A percentile compares a stretch with the other conserved stretches of the same genome.
phyloP scores from a whole-genome alignment of 2,888 invertebrate species.

The Ornithoptera alexandrae region DNA sequence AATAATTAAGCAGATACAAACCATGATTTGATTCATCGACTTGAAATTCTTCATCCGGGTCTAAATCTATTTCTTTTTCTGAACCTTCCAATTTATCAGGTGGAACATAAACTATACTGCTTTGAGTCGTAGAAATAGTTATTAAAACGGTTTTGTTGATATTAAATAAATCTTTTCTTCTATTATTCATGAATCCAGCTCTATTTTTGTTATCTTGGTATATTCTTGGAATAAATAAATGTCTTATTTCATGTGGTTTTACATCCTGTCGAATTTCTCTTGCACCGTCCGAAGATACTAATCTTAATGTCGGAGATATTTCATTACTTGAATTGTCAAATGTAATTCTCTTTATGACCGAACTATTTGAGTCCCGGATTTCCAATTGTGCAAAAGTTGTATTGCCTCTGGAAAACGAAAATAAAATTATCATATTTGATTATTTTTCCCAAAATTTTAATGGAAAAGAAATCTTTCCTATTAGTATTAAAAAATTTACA shows the following conservation, averaged over 20 bases:
- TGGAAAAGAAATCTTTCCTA: too few species aligned
- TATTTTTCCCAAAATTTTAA: neutral
- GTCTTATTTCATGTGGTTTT: conserved; percentile 71
- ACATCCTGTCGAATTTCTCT: conserved; percentile 65
- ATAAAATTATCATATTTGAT: neutral
- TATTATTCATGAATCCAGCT: conserved; percentile 66
- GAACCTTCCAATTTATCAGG: conserved; percentile 70
- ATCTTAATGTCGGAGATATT: conserved; percentile 52
- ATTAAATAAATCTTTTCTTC: conserved; percentile 54
- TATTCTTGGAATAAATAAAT: conserved; percentile 65
- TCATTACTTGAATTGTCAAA: conserved; percentile 68
- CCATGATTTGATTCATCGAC: conserved; percentile 78
- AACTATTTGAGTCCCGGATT: conserved; percentile 63
- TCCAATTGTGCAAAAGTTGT: conserved; percentile 73
- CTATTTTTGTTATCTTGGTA: conserved; percentile 66
- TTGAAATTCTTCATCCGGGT: conserved; percentile 77
- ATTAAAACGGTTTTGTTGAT: conserved; percentile 47
- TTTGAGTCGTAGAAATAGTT: conserved; percentile 57
- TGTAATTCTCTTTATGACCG: conserved; percentile 64
- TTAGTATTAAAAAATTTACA: neutral
- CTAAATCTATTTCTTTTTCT: conserved; percentile 70
- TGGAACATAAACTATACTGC: conserved; percentile 66
- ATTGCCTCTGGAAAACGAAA: conserved; percentile 62
- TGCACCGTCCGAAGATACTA: conserved; percentile 63
- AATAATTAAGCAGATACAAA: conserved; percentile 73